Conservation (phyloP, 2,113 vertebrate genomes). For the Bambusicola thoracicus region DNA sequence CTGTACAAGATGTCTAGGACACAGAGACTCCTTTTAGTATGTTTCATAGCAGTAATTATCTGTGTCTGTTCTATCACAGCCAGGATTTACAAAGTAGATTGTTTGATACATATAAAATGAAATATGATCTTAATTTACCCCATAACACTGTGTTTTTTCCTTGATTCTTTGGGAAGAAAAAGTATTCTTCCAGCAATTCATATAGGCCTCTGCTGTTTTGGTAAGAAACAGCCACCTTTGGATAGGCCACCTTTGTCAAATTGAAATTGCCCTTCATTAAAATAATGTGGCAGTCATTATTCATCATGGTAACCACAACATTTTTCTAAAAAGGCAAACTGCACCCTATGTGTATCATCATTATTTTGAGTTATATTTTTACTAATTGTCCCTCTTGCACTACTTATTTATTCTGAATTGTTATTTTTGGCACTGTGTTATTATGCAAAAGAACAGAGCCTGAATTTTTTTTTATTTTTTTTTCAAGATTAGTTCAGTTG, state of each 20-base stretch:
- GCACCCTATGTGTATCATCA: background rate
- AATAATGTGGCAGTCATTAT: background rate
- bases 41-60: background rate
- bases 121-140: background rate
- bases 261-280: background rate
- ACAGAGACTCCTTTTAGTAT: background rate
- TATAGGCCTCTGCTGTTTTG: background rate
- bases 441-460: background rate
- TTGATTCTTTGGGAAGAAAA: background rate
- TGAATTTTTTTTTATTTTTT: background rate
- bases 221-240: background rate
- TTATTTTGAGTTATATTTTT: background rate
- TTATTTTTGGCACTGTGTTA: background rate
- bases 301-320: background rate
- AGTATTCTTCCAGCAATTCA: background rate
- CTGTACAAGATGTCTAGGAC: background rate
- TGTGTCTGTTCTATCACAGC: background rate
- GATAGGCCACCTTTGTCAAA: background rate
- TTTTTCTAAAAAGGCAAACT: background rate
- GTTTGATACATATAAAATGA: background rate
- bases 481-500: background rate
- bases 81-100: background rate
- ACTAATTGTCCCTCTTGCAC: background rate
- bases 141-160: background rate
- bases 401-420: background rate